phyloP scores from a whole-genome alignment of 2,888 invertebrate species.

The Exephanes ischioxanthus region DNA sequence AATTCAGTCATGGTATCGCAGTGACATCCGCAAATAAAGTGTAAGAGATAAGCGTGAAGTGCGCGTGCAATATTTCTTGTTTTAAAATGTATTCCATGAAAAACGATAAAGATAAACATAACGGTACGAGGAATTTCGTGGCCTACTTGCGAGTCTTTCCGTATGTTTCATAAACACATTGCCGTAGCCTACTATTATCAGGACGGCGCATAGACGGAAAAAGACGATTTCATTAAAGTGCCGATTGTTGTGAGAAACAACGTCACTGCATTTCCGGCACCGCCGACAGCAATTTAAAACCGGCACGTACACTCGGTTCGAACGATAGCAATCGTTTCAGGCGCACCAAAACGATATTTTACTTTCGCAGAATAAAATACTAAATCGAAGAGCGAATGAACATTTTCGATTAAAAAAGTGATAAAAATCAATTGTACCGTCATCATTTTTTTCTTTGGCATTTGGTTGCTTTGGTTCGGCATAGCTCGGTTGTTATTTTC shows the following conservation, averaged over 20 bases:
- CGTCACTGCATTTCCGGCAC: neutral
- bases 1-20: no score
- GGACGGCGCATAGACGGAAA: neutral
- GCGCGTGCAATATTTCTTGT: no score
- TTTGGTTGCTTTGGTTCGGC: constrained; percentile 68
- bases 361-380: neutral
- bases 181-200: no score
- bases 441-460: constrained; percentile 77
- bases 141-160: neutral
- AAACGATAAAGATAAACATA: neutral
- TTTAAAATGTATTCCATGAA: no score
- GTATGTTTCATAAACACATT: neutral
- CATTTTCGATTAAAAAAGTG: neutral
- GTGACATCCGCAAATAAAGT: no score
- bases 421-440: constrained; percentile 72
- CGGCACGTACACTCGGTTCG: neutral
- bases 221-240: neutral
- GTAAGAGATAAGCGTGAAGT: no score
- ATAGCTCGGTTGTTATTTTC: neutral
- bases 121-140: neutral
- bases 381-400: neutral
- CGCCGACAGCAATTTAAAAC: neutral
- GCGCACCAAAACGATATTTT: neutral
- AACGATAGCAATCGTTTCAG: neutral
- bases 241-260: neutral